Evolutionary conservation across 2,888 invertebrate genomes (phyloP), one percentile per base, ranked within the genome.

Genomic region (Atrina japonica): DNA sequence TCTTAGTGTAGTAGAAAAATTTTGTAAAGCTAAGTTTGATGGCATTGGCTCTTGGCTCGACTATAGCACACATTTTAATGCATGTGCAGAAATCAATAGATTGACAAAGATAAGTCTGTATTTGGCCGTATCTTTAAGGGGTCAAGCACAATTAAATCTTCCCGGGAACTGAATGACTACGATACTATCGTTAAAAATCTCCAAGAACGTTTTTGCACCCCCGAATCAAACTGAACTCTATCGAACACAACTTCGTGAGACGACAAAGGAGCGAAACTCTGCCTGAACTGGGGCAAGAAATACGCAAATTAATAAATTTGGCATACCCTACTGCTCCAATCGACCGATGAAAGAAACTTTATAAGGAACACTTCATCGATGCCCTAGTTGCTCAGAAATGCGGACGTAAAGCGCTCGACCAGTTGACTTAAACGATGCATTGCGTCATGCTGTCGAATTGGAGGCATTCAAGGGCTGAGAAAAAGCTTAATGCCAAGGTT

Each of bases 151-250:
- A 25, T 23, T 25, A 47, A 60, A 11, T 18, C 43, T 1, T 21
- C 16, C 3, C 43, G 45, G 1, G 18, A 9, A 21, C 1, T 23
- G 21, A 25, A 47, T 6, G 45, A 60, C 21, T 60, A 45, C 41
- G 45, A 27, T 14, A 18, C 18, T 16, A 18, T 60, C 3, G 16
- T 43, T 16, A 27, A 29, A 23, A 43, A 40, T 16, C 25, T 43
- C 3, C 21, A 60, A n/a, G 23, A 60, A 16, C 16, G 60, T 25
- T 60, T n/a, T 45, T 47, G 41, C 60, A 6, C 45, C 45, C n/a
- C 23, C 18, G 14, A 60, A 60, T n/a, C 60, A 60, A 25, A 60
- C 60, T 27, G 60, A 60, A 25, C 30, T 45, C 6, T 60, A 45
- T 40, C 25, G 47, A 6, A 16, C 47, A 25, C 60, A 60, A 25